Conservation (phyloP, 2,888 invertebrate genomes). For the Heteromyza rotundicornis region DNA sequence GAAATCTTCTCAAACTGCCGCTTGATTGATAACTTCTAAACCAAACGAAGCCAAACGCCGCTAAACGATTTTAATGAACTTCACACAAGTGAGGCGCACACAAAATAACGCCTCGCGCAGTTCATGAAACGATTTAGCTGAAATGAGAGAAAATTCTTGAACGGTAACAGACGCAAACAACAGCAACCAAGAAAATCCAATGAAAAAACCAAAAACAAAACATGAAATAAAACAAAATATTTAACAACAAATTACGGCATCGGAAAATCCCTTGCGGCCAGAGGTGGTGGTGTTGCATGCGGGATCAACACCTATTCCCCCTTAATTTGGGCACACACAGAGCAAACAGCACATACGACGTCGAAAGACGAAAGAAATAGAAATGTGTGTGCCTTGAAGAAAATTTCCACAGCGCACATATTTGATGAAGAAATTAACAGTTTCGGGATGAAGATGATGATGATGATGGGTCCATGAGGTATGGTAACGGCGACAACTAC, state of each 20-base stretch:
- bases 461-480: background rate
- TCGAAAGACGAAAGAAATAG: no score
- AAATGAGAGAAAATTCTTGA: background rate
- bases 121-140: slow-evolving; percentile 6
- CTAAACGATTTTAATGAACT: slow-evolving; percentile 20
- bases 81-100: background rate
- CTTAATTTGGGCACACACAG: background rate
- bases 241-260: background rate
- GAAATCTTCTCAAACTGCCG: background rate
- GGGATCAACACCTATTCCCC: background rate
- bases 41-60: slow-evolving; percentile 13
- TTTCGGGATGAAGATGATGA: no score
- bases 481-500: background rate
- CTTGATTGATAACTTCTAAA: slow-evolving; percentile 13
- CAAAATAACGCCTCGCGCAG: background rate
- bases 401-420: background rate
- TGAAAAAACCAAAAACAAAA: background rate
- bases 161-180: background rate
- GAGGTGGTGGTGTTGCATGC: background rate
- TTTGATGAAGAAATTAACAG: slow-evolving; percentile 3
- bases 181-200: background rate
- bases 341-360: no score
- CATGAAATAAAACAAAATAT: background rate
- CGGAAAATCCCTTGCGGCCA: slow-evolving; percentile 4
- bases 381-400: background rate